Evolutionary conservation across 2,888 invertebrate genomes (phyloP).

Genomic region (Amblyjoppa proteus): DNA sequence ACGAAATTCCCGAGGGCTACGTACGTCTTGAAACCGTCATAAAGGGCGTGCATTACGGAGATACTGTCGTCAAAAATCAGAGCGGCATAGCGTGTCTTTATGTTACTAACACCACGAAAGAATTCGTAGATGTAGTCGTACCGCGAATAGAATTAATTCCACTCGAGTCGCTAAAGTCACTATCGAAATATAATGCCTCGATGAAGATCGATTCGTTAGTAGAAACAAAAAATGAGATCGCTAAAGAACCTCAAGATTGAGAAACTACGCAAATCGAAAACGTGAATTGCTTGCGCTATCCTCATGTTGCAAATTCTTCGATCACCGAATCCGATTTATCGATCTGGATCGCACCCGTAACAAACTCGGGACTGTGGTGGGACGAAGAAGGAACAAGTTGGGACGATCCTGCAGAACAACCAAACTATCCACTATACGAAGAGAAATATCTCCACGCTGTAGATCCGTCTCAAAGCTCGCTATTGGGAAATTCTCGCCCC

Average conservation of each 20-base stretch:
- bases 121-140: no score
- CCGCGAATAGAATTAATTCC: not conserved
- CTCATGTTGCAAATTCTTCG: no score
- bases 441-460: not conserved
- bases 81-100: no score
- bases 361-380: not conserved
- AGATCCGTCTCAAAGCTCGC: not conserved
- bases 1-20: no score
- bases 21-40: not conserved
- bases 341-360: no score
- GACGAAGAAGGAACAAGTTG: not conserved
- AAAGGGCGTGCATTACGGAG: constrained; percentile 13
- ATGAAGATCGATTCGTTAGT: no score
- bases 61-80: not conserved
- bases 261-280: no score
- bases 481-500: not conserved
- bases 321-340: no score
- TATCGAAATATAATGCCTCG: not conserved
- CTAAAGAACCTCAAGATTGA: no score
- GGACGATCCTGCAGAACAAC: not conserved
- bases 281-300: not conserved
- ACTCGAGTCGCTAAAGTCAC: not conserved
- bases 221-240: no score
- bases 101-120: no score
- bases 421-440: not conserved